Conservation (phyloP, 1,140 invertebrate genomes). For the Samia ricini region DNA sequence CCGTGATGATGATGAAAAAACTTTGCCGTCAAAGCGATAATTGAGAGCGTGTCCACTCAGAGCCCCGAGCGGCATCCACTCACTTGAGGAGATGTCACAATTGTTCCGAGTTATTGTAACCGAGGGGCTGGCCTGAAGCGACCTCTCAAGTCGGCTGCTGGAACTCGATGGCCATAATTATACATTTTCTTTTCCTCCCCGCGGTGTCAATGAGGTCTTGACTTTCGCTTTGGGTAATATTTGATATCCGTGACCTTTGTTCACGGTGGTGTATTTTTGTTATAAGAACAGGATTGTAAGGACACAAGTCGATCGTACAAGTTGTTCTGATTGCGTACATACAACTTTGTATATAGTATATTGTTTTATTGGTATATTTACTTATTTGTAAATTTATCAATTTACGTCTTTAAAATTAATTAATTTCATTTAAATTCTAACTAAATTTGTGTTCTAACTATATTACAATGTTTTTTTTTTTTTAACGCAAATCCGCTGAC, state of each 20-base stretch:
- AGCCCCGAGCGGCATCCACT: background rate
- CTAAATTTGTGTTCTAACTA: too few species aligned
- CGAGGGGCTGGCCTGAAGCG: background rate
- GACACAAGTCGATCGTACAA: too few species aligned
- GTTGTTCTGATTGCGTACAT: too few species aligned
- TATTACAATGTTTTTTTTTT: too few species aligned
- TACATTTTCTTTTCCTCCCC: background rate
- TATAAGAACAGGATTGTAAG: too few species aligned
- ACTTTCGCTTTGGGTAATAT: background rate
- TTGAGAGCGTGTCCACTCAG: constrained; percentile 1
- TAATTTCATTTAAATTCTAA: too few species aligned
- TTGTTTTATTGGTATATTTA: too few species aligned
- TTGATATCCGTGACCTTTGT: background rate
- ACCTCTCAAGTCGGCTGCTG: background rate
- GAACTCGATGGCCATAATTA: constrained; percentile 5
- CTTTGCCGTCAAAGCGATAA: constrained; percentile 3
- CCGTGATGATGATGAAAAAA: background rate
- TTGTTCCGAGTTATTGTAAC: constrained; percentile 6
- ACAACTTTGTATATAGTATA: too few species aligned
- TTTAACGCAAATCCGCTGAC: too few species aligned
- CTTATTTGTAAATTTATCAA: too few species aligned
- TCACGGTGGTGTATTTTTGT: background rate
- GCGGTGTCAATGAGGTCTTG: background rate
- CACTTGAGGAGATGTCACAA: background rate
- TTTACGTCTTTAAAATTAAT: too few species aligned